phyloP scores from a whole-genome alignment of 2,888 invertebrate genomes.

The Ochlodes sylvanus region DNA sequence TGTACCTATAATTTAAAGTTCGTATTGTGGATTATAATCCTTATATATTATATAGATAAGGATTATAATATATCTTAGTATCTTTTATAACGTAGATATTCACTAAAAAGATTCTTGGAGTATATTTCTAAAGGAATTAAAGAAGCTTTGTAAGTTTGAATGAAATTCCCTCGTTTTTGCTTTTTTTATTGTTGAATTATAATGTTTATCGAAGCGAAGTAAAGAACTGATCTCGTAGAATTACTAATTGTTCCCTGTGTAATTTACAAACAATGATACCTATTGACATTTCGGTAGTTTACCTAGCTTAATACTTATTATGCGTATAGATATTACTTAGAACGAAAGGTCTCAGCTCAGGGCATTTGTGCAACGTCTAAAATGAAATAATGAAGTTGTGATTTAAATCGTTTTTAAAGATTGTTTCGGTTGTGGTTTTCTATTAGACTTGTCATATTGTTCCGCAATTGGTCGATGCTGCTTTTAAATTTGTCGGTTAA shows the following conservation, averaged over 20 bases:
- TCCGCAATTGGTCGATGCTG: slow-evolving; percentile 14
- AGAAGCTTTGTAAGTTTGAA: too few species aligned
- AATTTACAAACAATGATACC: background rate
- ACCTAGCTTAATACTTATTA: slow-evolving; percentile 4
- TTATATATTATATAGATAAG: too few species aligned
- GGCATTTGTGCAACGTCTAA: slow-evolving; percentile 33
- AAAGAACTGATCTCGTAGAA: background rate
- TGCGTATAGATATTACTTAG: slow-evolving; percentile 7
- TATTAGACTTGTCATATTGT: slow-evolving; percentile 35
- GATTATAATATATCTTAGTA: too few species aligned
- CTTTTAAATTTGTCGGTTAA: slow-evolving; percentile 29
- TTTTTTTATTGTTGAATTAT: too few species aligned
- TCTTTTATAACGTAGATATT: too few species aligned
- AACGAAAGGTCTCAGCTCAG: slow-evolving; percentile 21
- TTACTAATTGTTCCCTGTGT: background rate
- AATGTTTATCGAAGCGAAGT: too few species aligned
- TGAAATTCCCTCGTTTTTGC: too few species aligned
- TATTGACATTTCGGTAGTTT: slow-evolving; percentile 15
- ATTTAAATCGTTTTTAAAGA: slow-evolving; percentile 42
- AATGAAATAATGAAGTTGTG: slow-evolving; percentile 34
- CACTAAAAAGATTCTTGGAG: too few species aligned
- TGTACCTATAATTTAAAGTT: too few species aligned
- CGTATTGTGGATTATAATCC: too few species aligned
- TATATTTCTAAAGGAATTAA: too few species aligned
- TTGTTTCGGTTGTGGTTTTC: slow-evolving; percentile 61